Percentiles rank a stretch among this genome's conserved stretches.
These are phyloP conservation scores for Mareca penelope DNA, from an alignment of 2,797 vertebrate species.

Conservation along the genomic window DNA sequence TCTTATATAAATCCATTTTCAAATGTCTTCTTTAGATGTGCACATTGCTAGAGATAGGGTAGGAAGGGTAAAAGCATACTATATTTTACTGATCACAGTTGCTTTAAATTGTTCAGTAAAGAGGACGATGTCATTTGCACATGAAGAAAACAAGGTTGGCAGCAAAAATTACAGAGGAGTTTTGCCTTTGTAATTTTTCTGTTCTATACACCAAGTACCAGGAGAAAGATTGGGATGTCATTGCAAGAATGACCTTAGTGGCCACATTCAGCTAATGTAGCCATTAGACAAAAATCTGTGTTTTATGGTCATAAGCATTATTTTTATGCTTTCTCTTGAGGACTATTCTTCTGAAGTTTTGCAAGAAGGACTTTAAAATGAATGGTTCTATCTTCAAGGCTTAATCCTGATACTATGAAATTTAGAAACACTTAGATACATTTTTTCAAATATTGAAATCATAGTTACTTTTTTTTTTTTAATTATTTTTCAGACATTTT, in stretches of 20 bases:
- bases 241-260: not conserved
- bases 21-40: not conserved
- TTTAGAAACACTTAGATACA: not conserved
- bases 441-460: not conserved
- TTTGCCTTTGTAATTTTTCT: not conserved
- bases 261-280: not conserved
- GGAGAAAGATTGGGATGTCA: not conserved
- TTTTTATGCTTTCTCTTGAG: not conserved
- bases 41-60: not conserved
- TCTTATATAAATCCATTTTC: constrained; percentile 30
- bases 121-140: not conserved
- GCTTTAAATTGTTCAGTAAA: constrained; percentile 14
- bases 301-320: not conserved
- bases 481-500: not conserved
- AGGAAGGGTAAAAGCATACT: not conserved
- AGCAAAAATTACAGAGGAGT: not conserved
- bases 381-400: not conserved
- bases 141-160: not conserved
- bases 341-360: not conserved
- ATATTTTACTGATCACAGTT: constrained; percentile 29
- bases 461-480: not conserved
- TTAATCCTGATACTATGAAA: not conserved
- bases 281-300: not conserved
- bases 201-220: not conserved
- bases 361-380: not conserved